Conservation (phyloP, 2,888 invertebrate species). For the Erannis defoliaria region DNA sequence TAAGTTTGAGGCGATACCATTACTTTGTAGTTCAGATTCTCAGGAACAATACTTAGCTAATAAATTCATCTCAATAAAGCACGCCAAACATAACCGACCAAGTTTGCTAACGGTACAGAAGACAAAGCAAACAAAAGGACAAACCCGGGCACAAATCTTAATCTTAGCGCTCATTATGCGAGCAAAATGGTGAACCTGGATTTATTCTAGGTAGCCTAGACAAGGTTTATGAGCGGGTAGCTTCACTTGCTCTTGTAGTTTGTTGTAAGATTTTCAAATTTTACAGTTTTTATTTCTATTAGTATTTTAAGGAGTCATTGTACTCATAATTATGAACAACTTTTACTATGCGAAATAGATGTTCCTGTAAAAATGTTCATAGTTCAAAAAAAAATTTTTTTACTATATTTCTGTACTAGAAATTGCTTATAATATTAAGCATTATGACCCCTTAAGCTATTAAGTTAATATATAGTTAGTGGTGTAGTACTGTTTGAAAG, state of each 20-base stretch:
- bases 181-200: conserved; percentile 82
- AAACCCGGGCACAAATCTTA: conserved; percentile 83
- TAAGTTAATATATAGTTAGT: too few species aligned
- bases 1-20: neutral
- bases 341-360: too few species aligned
- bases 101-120: conserved; percentile 53
- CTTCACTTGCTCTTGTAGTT: conserved; percentile 62
- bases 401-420: too few species aligned
- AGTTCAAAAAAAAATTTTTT: too few species aligned
- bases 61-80: conserved; percentile 30
- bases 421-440: too few species aligned
- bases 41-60: conserved; percentile 5
- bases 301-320: too few species aligned
- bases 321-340: too few species aligned
- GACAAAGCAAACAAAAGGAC: conserved; percentile 84
- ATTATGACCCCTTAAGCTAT: too few species aligned
- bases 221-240: conserved; percentile 63
- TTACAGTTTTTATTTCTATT: too few species aligned
- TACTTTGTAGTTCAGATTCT: conserved; percentile 12
- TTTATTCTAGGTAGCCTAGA: conserved; percentile 78
- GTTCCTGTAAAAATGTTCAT: too few species aligned
- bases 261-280: too few species aligned
- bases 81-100: conserved; percentile 19
- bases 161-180: conserved; percentile 83
- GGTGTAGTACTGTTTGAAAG: too few species aligned